Base-by-base conservation (phyloP, 2,888 invertebrate species). In the Megalurothrips usitatus region DNA sequence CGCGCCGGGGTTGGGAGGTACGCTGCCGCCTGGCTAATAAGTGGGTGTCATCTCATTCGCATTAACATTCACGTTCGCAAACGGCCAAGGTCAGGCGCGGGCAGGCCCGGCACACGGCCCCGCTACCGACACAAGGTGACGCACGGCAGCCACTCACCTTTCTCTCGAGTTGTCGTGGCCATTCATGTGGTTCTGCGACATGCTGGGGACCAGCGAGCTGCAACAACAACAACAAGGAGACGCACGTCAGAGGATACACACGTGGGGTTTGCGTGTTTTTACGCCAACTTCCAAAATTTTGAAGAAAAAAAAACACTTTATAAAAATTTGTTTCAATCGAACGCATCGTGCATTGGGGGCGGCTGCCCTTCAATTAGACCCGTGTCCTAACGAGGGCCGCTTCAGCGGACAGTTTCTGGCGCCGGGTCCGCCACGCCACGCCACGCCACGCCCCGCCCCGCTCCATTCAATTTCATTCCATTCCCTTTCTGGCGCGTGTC, bases 151-250 rank as follows among this genome's bases (percentile, higher is more conserved):
- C 11, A 26, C 68, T 26, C 26, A 75, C 68, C 68, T 75, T 23
- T 75, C 68, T 75, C 68, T 75, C 11, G 68, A 75, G 68, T 26
- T 26, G 26, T 14, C 19, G 14, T 58, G 58, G 58, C n/a, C 58
- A 17, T 58, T 75, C 68, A 75, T 75, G 68, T 75, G 68, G 68
- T 26, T 75, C 68, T 75, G 68, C 26, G 68, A 75, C 11, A 75
- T 23, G 68, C 68, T 75, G 68, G 68, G 68, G 9, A 75, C 68
- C 23, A 75, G 26, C 23, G 68, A 75, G 68, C 68, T 75, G 68
- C 68, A 75, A 26, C 34, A 43, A 6, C 34, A 43, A 6, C 34
- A 43, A 43, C 3, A 43, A 43, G 34, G 34, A 43, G 6, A 43
- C 2, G 3, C 34, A 43, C 3, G 34, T 43, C 34, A 43, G 34